phyloP scores from a whole-genome alignment of 2,797 vertebrate species.

The Molothrus aeneus region DNA sequence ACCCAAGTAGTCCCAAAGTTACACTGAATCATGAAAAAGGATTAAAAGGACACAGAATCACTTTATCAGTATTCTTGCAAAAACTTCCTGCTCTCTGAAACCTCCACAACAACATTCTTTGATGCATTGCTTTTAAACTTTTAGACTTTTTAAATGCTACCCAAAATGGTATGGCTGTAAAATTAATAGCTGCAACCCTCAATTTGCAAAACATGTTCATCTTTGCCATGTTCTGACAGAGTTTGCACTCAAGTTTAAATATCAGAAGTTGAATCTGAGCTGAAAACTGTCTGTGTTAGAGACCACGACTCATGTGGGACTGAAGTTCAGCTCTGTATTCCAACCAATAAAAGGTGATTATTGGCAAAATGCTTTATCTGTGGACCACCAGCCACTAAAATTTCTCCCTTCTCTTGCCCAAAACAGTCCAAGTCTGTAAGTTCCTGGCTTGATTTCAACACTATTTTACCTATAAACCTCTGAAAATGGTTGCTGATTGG shows the following conservation, averaged over 20 bases:
- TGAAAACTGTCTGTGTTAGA: neutral
- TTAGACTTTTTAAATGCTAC: neutral
- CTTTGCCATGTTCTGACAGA: neutral
- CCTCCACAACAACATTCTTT: neutral
- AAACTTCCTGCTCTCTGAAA: neutral
- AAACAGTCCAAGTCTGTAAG: neutral
- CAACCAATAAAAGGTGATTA: neutral
- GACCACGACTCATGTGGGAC: rapidly evolving
- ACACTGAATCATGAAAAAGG: neutral
- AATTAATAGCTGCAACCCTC: neutral
- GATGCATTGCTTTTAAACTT: neutral
- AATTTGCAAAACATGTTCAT: neutral
- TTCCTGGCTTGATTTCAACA: neutral
- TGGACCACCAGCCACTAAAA: neutral
- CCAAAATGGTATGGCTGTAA: neutral
- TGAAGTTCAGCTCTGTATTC: neutral
- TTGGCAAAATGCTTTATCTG: neutral
- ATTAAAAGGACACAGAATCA: neutral
- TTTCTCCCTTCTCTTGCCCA: neutral
- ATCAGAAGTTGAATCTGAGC: neutral
- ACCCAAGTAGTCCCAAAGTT: neutral
- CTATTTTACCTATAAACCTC: neutral
- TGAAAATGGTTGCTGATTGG: neutral
- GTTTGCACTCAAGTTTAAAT: neutral
- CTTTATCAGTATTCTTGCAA: neutral